Conservation (phyloP, 2,888 invertebrate genomes). For the Campopleginae sp. region DNA sequence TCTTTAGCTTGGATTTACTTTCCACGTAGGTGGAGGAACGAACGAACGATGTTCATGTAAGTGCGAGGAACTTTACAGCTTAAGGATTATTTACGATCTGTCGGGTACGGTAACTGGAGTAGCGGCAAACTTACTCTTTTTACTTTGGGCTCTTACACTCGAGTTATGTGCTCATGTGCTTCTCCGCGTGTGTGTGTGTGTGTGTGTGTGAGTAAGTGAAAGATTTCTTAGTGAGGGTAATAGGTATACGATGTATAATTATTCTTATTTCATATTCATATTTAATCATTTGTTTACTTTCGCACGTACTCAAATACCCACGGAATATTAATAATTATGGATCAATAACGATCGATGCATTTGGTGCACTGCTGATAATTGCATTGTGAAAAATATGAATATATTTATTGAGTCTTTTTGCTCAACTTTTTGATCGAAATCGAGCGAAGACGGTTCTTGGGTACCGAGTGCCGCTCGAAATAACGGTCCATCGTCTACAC, state of each 20-base stretch:
- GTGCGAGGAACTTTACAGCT: not conserved
- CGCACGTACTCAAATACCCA: not conserved
- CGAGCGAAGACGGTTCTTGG: not conserved
- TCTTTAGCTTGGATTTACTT: not conserved
- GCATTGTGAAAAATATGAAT: not conserved
- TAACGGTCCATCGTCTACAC: not conserved
- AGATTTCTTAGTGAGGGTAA: not conserved
- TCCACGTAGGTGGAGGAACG: not conserved
- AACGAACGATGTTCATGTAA: not conserved
- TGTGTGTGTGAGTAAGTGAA: not conserved
- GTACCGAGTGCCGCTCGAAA: not conserved
- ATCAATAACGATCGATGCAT: not conserved
- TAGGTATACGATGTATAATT: not conserved
- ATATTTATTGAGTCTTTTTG: not conserved
- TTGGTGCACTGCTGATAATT: not conserved
- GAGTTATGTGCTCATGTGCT: not conserved
- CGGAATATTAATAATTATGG: not conserved
- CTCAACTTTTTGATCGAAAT: not conserved
- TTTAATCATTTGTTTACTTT: not conserved
- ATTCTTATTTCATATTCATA: not conserved
- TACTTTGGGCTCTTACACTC: not conserved
- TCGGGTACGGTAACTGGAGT: slow-evolving; percentile 11
- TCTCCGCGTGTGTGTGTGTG: no score
- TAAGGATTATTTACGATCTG: slow-evolving; percentile 16
- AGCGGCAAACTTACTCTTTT: slow-evolving; percentile 11